Percentiles rank a stretch among this genome's conserved stretches.
Evolutionary conservation across 2,888 invertebrate species (phyloP).

Genomic region (Apotomis turbidana): DNA sequence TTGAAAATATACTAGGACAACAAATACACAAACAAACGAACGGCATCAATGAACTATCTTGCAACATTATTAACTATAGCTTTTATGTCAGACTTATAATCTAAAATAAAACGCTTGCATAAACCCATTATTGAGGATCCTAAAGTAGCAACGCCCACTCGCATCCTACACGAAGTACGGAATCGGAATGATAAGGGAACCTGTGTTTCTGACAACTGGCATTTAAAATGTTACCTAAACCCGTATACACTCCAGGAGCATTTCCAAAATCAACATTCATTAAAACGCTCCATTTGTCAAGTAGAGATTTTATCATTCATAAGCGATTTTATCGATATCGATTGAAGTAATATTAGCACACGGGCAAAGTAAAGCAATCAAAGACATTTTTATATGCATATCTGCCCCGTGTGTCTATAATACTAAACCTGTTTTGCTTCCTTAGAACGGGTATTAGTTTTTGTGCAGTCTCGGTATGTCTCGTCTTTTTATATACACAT

Average conservation of each 20-base stretch:
- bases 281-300: slow-evolving; percentile 5
- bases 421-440: slow-evolving; percentile 13
- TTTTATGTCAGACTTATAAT: not conserved
- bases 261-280: slow-evolving; percentile 6
- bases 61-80: too few species aligned
- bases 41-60: too few species aligned
- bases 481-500: too few species aligned
- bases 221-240: slow-evolving; percentile 9
- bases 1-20: too few species aligned
- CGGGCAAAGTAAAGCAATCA: not conserved
- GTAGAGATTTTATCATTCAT: not conserved
- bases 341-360: not conserved
- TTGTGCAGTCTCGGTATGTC: too few species aligned
- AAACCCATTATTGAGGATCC: not conserved
- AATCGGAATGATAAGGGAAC: slow-evolving; percentile 17
- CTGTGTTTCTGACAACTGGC: slow-evolving; percentile 4
- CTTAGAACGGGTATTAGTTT: not conserved
- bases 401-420: not conserved
- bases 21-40: too few species aligned
- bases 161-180: not conserved
- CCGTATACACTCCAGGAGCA: not conserved
- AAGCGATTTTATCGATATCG: slow-evolving; percentile 12
- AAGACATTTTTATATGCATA: not conserved
- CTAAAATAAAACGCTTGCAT: slow-evolving; percentile 1
- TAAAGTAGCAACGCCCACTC: slow-evolving; percentile 19